These are phyloP conservation scores for Amphipoea lucens DNA, from an alignment of 2,888 invertebrate species.

Conservation along the genomic window DNA sequence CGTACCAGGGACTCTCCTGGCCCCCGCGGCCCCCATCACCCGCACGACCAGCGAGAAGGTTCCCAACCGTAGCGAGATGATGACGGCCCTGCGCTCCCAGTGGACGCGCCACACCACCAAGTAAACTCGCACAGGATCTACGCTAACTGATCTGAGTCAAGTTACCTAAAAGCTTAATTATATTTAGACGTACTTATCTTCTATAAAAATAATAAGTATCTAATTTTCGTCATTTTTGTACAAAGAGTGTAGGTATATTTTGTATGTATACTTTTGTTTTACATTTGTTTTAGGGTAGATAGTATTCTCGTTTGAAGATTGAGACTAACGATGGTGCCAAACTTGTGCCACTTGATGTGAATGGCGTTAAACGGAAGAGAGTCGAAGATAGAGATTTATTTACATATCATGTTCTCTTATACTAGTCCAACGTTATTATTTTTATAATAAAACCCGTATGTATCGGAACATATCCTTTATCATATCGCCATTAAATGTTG, in stretches of 20 bases:
- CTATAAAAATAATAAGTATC: conserved; percentile 46
- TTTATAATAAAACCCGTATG: conserved; percentile 48
- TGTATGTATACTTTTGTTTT: conserved; percentile 61
- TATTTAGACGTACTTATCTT: conserved; percentile 62
- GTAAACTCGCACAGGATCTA: conserved; percentile 79
- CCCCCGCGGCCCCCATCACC: conserved; percentile 92
- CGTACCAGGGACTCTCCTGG: conserved; percentile 76
- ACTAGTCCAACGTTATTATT: conserved; percentile 59
- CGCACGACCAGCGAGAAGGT: conserved; percentile 96
- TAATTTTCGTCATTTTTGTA: conserved; percentile 63
- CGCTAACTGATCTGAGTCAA: conserved; percentile 69
- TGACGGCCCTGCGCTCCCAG: conserved; percentile 94
- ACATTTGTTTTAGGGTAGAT: conserved; percentile 60
- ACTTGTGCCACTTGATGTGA: conserved; percentile 67
- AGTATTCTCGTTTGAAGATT: conserved; percentile 67
- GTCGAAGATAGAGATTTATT: conserved; percentile 66
- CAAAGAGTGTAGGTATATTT: conserved; percentile 62
- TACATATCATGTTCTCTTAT: conserved; percentile 72
- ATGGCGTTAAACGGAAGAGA: conserved; percentile 67
- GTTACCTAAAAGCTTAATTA: conserved; percentile 72
- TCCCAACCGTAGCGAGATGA: conserved; percentile 95
- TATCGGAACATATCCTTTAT: conserved; percentile 78
- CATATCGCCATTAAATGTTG: conserved; percentile 79
- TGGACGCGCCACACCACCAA: conserved; percentile 97
- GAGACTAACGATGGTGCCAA: conserved; percentile 77